A percentile compares a stretch with the other conserved stretches of the same genome.
phyloP scores from a whole-genome alignment of 2,888 invertebrate species.

The Spodoptera picta region DNA sequence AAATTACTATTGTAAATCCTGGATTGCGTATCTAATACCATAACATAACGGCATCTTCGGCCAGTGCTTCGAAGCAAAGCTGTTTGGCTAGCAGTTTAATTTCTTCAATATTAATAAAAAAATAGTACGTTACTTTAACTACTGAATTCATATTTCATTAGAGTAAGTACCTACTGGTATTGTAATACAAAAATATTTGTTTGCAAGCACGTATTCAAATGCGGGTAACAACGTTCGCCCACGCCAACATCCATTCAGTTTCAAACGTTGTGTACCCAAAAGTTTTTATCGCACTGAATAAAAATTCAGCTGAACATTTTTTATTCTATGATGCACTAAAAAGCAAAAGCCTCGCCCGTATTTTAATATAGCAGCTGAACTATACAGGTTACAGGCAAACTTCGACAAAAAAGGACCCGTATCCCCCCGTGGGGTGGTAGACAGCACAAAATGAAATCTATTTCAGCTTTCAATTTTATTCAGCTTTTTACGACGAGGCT shows the following conservation, averaged over 20 bases:
- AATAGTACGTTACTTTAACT: slow-evolving; percentile 8
- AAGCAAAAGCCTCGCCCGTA: slow-evolving; percentile 13
- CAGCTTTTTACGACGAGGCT: slow-evolving; percentile 23
- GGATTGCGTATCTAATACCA: slow-evolving; percentile 15
- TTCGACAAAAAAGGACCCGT: slow-evolving; percentile 26
- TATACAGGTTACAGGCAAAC: slow-evolving; percentile 21
- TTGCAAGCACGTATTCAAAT: no score
- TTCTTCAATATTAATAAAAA: slow-evolving; percentile 6
- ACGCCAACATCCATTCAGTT: slow-evolving; percentile 9
- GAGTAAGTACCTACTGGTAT: no score
- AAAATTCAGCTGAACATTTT: slow-evolving; percentile 23
- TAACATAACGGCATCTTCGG: no score
- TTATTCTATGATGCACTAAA: slow-evolving; percentile 32
- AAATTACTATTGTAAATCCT: slow-evolving; percentile 27
- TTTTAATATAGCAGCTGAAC: slow-evolving; percentile 30
- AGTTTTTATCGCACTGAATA: slow-evolving; percentile 5
- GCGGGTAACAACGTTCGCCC: no score
- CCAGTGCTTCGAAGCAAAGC: no score
- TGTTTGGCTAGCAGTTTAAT: slow-evolving; percentile 1
- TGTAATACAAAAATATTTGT: no score
- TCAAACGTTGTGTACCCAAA: slow-evolving; percentile 4
- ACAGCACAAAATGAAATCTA: slow-evolving; percentile 40
- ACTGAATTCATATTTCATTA: no score
- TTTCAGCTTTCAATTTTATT: slow-evolving; percentile 39
- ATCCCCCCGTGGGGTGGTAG: slow-evolving; percentile 25